phyloP scores from a whole-genome alignment of 2,888 invertebrate genomes.

The Chrysina gloriosa region DNA sequence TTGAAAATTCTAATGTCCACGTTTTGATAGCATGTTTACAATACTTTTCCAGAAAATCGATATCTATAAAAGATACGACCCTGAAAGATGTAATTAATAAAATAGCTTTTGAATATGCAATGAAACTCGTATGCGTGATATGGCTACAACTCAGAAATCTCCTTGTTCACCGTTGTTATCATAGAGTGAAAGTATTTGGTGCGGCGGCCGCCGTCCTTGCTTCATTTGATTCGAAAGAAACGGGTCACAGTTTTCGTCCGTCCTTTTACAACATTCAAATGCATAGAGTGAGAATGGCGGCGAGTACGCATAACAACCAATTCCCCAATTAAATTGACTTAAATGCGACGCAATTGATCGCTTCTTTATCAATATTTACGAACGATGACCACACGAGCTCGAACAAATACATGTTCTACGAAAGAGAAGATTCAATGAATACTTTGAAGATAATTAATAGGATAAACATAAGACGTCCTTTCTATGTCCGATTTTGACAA shows the following conservation, averaged over 20 bases:
- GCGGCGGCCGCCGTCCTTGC: constrained; percentile 46
- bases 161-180: not conserved
- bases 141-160: constrained; percentile 15
- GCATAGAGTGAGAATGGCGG: not conserved
- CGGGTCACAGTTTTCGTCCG: not conserved
- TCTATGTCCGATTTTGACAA: no score
- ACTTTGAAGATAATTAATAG: not conserved
- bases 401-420: not conserved
- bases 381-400: not conserved
- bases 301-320: not conserved
- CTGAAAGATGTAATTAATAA: not conserved
- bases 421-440: not conserved
- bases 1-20: not conserved
- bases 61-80: not conserved
- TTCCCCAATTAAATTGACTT: constrained; percentile 23
- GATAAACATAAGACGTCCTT: no score
- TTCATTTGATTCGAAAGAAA: constrained; percentile 14
- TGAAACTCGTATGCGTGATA: not conserved
- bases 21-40: not conserved
- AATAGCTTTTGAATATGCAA: not conserved
- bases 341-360: constrained; percentile 11
- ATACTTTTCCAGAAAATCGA: not conserved
- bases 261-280: not conserved
- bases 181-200: constrained; percentile 42
- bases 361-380: constrained; percentile 5